Evolutionary conservation across 2,888 invertebrate species (phyloP), one percentile per base, ranked within the genome.

Genomic region (Trissoscelio sp.): DNA sequence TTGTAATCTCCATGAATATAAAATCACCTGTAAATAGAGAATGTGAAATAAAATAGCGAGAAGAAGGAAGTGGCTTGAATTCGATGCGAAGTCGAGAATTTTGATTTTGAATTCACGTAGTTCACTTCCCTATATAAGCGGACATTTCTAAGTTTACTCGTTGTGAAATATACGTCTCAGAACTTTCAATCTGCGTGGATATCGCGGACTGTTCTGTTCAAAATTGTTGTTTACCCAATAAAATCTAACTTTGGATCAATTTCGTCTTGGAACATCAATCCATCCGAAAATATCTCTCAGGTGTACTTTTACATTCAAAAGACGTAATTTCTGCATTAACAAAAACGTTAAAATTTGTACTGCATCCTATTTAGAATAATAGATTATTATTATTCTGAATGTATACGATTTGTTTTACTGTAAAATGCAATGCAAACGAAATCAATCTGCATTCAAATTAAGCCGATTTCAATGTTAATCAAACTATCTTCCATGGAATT

Each of bases 381-480:
- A n/a, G n/a, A n/a, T n/a, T n/a, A n/a, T n/a, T n/a, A n/a, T n/a
- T n/a, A n/a, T n/a, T n/a, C n/a, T 14, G 4, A 42, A 0, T 12
- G 14, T 42, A 14, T 42, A 42, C 39, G 39, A 42, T 42, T 42
- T 42, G 14, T 48, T 48, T 48, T 22, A 18, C 48, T 5, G 24
- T 16, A 28, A 55, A 69, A 48, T 62, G 39, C 5, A 51, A 57
- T 70, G 48, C 39, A 58, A 70, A 78, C 28, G 37, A 62, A 70
- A 70, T 78, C 67, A 75, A 77, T 62, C 42, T 69, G 53, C 44
- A 55, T 72, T 72, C 39, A 66, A 67, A 79, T 53, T 58, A 66
- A 67, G 46, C 58, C 46, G 60, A 80, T 74, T 74, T 73, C 44
- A 79, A 67, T 67, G 55, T 55, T 64, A 74, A 80, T 80, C 39